These are phyloP conservation scores for Motacilla tschutschensis DNA, from an alignment of 2,113 vertebrate genomes.

Conservation along the genomic window DNA sequence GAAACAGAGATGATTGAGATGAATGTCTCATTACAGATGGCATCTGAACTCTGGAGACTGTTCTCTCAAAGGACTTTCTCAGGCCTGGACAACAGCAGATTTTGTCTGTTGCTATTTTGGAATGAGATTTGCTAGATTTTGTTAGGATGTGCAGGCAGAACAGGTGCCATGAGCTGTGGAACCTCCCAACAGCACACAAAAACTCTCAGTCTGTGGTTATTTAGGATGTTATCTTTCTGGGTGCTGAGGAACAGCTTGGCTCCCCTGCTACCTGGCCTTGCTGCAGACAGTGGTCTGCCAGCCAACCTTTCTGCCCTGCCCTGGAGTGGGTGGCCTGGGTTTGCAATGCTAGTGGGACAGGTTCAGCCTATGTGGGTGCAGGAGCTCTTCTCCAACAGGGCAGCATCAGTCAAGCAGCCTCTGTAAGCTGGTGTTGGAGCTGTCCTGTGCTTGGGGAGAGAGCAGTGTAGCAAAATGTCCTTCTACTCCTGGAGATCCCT, in stretches of 20 bases:
- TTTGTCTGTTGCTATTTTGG: not conserved
- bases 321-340: not conserved
- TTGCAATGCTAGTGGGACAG: fast-evolving
- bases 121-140: not conserved
- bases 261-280: not conserved
- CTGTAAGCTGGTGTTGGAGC: not conserved
- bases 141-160: not conserved
- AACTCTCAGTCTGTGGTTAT: not conserved
- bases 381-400: not conserved
- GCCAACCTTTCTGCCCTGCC: not conserved
- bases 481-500: not conserved
- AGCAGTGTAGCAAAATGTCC: not conserved
- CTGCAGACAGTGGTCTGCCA: not conserved
- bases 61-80: not conserved
- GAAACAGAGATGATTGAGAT: not conserved
- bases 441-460: not conserved
- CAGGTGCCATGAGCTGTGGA: not conserved
- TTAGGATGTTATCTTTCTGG: not conserved
- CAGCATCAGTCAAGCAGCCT: not conserved
- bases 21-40: not conserved
- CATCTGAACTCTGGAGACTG: not conserved
- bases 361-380: not conserved
- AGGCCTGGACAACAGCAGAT: not conserved
- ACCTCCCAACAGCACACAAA: not conserved
- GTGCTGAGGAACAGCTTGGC: not conserved